Base-by-base conservation (phyloP, 53 echinoderm and acorn worm species). In the Crossaster papposus region DNA sequence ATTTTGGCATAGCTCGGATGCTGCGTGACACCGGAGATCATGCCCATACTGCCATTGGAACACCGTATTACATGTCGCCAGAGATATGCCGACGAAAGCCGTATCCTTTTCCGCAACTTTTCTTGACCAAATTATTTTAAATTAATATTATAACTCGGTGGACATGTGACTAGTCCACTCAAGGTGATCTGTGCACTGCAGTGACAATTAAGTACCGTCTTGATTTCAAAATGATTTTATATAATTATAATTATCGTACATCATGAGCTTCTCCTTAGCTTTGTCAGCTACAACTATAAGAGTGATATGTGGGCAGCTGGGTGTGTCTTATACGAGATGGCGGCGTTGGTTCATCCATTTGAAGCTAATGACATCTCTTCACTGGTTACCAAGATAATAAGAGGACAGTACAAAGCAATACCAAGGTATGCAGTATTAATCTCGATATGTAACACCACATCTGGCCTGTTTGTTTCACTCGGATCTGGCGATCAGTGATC, bases 221-320 rank as follows among this genome's bases (percentile, higher is more conserved):
- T n/a, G n/a, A n/a, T n/a, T n/a, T n/a, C n/a, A n/a, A n/a, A n/a
- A n/a, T n/a, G n/a, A n/a, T n/a, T n/a, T n/a, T n/a, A n/a, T n/a
- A n/a, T n/a, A n/a, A n/a, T n/a, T n/a, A 58, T 0, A 4, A 58
- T 15, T 58, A 17, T 17, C 12, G 2, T 58, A 17, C 58, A 58
- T 58, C 22, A 17, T 58, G n/a, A n/a, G n/a, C n/a, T 15, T 14
- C 12, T 58, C 58, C 58, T 58, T 58, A 58, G 22, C 58, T 58
- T 20, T 68, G 72, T 13, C 82, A 96, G 96, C 65, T 96, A 96
- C 85, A 96, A 96, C 79, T 95, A 96, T 72, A 96, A 96, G 90
- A 96, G 96, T 64, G 96, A 96, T 37, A 93, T 96, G 91, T 96
- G 96, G 96, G 96, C 96, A 29, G 90, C 90, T 38, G 96, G 96